Evolutionary conservation across 2,888 invertebrate species (phyloP).

Genomic region (Meloe dianella): DNA sequence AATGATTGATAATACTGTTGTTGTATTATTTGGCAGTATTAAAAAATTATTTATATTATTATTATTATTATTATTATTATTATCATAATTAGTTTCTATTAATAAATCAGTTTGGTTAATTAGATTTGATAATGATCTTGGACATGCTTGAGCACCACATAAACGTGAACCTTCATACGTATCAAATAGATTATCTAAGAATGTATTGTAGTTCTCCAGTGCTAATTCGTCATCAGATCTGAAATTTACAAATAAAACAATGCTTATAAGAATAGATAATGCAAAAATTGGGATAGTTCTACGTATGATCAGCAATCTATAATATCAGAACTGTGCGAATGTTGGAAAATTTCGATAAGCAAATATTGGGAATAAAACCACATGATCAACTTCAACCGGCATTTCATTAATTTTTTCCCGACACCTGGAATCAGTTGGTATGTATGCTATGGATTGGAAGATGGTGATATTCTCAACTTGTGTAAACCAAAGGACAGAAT

Average conservation of each 20-base stretch:
- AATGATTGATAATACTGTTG: slow-evolving; percentile 56
- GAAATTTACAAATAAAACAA: background rate
- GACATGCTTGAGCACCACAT: slow-evolving; percentile 67
- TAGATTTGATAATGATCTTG: slow-evolving; percentile 37
- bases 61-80: background rate
- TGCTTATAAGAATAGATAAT: background rate
- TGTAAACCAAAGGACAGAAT: too few relatives aligned
- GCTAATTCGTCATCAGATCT: background rate
- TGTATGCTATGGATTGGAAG: too few relatives aligned
- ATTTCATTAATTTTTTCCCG: too few relatives aligned
- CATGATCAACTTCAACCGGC: too few relatives aligned
- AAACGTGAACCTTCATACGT: slow-evolving; percentile 64
- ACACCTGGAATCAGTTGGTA: too few relatives aligned
- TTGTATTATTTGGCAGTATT: slow-evolving; percentile 54
- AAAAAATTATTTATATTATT: slow-evolving; percentile 28
- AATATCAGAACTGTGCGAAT: background rate
- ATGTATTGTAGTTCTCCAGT: slow-evolving; percentile 46
- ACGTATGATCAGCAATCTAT: background rate
- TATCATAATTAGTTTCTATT: background rate
- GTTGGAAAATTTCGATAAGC: too few relatives aligned
- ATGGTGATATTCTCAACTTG: too few relatives aligned
- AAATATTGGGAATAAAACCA: too few relatives aligned
- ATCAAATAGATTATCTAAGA: slow-evolving; percentile 62
- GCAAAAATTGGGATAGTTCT: too few relatives aligned
- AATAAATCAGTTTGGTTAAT: slow-evolving; percentile 1